These are phyloP conservation scores for Saccostrea echinata DNA, from an alignment of 1,140 invertebrate genomes.

Conservation along the genomic window DNA sequence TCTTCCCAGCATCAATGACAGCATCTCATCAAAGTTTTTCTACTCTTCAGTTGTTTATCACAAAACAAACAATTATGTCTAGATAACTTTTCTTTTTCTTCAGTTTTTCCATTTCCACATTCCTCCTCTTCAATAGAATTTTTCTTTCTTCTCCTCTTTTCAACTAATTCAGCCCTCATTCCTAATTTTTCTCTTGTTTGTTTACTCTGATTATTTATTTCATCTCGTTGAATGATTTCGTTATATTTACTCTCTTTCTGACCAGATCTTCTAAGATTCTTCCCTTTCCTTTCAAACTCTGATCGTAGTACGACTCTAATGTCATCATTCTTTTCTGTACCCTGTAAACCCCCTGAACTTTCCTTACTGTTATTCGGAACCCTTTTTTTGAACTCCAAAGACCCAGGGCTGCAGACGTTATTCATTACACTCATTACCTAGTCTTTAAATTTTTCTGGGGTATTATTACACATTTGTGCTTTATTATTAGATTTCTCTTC, in stretches of 20 bases:
- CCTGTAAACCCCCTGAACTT: neutral
- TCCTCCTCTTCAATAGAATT: neutral
- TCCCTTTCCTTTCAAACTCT: neutral
- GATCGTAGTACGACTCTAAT: too few relatives aligned
- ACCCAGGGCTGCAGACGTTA: neutral
- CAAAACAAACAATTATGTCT: neutral
- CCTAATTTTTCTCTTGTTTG: neutral
- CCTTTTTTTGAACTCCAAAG: neutral
- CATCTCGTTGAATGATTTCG: neutral
- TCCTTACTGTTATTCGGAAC: neutral
- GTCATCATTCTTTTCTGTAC: neutral
- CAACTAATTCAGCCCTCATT: neutral
- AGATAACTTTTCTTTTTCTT: neutral
- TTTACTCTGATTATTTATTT: neutral
- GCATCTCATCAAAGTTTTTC: neutral
- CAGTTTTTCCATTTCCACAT: neutral
- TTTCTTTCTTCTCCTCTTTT: neutral
- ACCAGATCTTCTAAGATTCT: neutral
- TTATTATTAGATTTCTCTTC: neutral
- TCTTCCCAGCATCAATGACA: neutral
- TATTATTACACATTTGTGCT: neutral
- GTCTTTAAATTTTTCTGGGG: neutral
- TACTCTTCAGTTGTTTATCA: constrained; percentile 3
- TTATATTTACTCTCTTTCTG: neutral
- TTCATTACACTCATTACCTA: neutral